A percentile compares a stretch with the other conserved stretches of the same genome.
These are phyloP conservation scores for Agrypnia vestita DNA, from an alignment of 1,140 invertebrate species.

Conservation along the genomic window DNA sequence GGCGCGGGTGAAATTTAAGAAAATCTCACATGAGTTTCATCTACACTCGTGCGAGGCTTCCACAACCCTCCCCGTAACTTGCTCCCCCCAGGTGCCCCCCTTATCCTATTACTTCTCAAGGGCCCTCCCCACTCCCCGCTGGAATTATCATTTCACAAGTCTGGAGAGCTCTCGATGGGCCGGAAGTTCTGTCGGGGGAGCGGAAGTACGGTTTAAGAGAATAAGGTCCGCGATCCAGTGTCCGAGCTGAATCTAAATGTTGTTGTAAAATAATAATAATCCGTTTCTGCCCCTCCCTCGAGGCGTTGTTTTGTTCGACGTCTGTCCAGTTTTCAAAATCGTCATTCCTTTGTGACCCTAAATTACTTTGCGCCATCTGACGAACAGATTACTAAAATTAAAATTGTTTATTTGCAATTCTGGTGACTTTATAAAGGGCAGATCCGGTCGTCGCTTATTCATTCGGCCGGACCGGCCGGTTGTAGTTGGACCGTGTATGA, in stretches of 20 bases:
- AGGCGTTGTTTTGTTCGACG: background rate
- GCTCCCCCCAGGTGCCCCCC: constrained; percentile 2
- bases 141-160: constrained; percentile 31
- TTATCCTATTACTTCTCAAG: constrained; percentile 29
- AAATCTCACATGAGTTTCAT: background rate
- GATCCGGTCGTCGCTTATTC: no score
- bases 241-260: background rate
- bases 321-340: no score
- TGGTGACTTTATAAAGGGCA: no score
- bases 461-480: no score
- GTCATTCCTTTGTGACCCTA: no score
- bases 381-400: no score
- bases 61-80: background rate
- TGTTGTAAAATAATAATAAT: constrained; percentile 13
- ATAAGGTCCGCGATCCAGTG: background rate
- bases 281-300: background rate
- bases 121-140: background rate
- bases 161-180: constrained; percentile 18
- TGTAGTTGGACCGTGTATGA: no score
- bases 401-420: no score
- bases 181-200: background rate
- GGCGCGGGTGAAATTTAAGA: background rate
- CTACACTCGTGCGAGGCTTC: constrained; percentile 7
- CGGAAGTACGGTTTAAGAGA: background rate
- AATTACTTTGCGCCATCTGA: no score